Evolutionary conservation across 1,140 invertebrate genomes (phyloP), one percentile per base, ranked within the genome.

Genomic region (Drosophila burlai): DNA sequence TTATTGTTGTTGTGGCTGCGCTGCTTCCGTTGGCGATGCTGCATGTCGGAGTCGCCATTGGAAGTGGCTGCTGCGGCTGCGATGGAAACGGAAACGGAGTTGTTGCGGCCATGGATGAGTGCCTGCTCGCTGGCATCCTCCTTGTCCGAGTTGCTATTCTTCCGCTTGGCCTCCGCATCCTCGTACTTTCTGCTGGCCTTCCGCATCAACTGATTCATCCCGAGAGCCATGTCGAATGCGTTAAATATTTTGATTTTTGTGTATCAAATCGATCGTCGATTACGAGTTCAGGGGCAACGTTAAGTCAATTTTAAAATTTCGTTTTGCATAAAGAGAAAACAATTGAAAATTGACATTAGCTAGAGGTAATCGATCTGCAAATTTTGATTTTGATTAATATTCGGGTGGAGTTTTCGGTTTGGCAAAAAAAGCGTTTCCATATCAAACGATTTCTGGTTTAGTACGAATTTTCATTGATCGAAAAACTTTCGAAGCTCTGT

Each of bases 61-160:
- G 49, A 24, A 34, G 46, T 62, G 4, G 54, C 42, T 5, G 45
- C 40, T 36, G 38, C n/a, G 18, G 49, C 3, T 4, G 65, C 50
- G 21, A 69, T 50, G 21, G 46, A 65, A 11, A 66, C n/a, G 18
- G 76, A 49, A 13, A 68, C n/a, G 18, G 76, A 49, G 40, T 55
- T 69, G 40, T 55, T 63, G 38, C 74, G 61, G 16, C 79, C 71
- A 65, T 91, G 79, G 36, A 86, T 86, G 2, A 82, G 79, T 6
- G 82, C 55, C 60, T 85, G 78, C n/a, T 77, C 85, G 72, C 76
- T 74, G 68, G 66, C 80, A 72, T 92, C 91, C 64, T 92, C 91
- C 68, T 92, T 92, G 71, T 92, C 91, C 65, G 91, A 91, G 59
- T 92, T 92, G 85, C 91, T 92, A 38, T 92, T 92, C 75, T 92